phyloP scores from a whole-genome alignment of 2,113 vertebrate genomes.

The Perognathus longimembris region DNA sequence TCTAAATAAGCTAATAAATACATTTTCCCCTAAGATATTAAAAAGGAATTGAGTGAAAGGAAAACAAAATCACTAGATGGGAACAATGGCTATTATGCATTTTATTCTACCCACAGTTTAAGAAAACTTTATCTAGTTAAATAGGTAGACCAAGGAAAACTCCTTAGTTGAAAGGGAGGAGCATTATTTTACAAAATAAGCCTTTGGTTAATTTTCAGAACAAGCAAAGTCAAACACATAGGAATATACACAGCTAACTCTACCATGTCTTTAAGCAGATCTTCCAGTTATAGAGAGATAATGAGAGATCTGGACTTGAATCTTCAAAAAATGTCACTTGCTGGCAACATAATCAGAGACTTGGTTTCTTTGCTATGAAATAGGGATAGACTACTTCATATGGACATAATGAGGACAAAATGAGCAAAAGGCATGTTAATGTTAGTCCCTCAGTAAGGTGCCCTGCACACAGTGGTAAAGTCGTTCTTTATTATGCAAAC shows the following conservation, averaged over 20 bases:
- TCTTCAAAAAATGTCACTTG: neutral
- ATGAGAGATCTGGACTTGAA: neutral
- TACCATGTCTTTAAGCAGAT: neutral
- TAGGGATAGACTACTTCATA: neutral
- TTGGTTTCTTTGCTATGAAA: neutral
- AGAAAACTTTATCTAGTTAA: conserved; percentile 35
- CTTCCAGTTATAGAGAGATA: neutral
- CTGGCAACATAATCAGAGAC: neutral
- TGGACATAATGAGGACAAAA: neutral
- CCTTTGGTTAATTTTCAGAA: conserved; percentile 8
- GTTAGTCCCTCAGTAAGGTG: neutral
- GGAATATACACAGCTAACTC: neutral
- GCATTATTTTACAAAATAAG: neutral
- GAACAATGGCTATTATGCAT: conserved; percentile 4
- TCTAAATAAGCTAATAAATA: conserved; percentile 45
- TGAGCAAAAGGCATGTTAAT: neutral
- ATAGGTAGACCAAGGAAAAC: conserved; percentile 2
- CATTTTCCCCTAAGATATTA: neutral
- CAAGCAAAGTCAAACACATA: conserved; percentile 12
- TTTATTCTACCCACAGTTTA: neutral
- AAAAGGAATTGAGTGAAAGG: conserved; percentile 34
- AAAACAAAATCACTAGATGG: conserved; percentile 15
- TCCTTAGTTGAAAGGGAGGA: conserved; percentile 10
- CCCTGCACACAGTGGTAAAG: neutral
- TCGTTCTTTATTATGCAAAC: neutral